These are phyloP conservation scores for Orestias chungarensis DNA, from an alignment of 2,797 vertebrate genomes.

Conservation along the genomic window DNA sequence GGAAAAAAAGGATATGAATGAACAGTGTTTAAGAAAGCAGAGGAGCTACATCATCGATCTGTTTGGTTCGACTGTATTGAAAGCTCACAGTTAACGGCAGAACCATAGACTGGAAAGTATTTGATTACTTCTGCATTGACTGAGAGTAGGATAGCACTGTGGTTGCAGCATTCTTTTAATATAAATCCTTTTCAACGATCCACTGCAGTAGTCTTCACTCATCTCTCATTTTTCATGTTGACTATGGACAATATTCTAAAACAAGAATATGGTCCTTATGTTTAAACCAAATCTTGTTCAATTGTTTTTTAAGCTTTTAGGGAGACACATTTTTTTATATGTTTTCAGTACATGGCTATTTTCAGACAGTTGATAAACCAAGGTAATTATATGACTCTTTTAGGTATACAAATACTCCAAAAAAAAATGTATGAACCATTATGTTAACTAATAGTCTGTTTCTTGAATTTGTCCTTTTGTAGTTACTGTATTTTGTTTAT, in stretches of 20 bases:
- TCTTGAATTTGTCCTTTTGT: no score
- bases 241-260: background rate
- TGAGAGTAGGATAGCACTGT: conserved; percentile 27
- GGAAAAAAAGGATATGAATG: conserved; percentile 47
- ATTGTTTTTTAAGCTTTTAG: no score
- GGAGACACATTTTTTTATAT: background rate
- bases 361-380: background rate
- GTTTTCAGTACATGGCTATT: background rate
- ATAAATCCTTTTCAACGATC: conserved; percentile 11
- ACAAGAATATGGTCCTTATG: background rate
- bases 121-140: conserved; percentile 54
- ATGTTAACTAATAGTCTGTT: background rate
- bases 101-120: conserved; percentile 44
- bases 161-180: conserved; percentile 9
- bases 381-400: background rate
- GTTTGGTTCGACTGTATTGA: conserved; percentile 71
- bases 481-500: no score
- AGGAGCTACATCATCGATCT: conserved; percentile 66
- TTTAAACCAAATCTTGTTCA: background rate
- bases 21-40: conserved; percentile 50
- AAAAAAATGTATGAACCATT: no score
- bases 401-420: background rate
- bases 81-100: conserved; percentile 65
- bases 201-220: background rate
- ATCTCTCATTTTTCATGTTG: background rate